phyloP scores from a whole-genome alignment of 2,113 vertebrate species.

The Theropithecus gelada region DNA sequence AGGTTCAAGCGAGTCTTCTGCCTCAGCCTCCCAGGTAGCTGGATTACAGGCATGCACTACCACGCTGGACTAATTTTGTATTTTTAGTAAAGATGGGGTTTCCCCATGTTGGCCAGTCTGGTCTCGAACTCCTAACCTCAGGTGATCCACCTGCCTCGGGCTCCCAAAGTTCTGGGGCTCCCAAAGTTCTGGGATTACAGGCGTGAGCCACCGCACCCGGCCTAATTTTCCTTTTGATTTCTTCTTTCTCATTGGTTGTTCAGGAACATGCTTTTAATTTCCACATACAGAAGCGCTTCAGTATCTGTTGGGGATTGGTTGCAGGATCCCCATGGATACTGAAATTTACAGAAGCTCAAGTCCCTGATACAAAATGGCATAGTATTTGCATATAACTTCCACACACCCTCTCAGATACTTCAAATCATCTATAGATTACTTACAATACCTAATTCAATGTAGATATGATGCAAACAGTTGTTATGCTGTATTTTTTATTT shows the following conservation, averaged over 20 bases:
- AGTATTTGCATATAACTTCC: not conserved
- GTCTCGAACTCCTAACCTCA: too few relatives aligned
- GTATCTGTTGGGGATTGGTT: not conserved
- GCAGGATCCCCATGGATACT: not conserved
- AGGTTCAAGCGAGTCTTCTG: too few relatives aligned
- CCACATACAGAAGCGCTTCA: not conserved
- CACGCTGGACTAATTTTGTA: too few relatives aligned
- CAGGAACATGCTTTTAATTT: not conserved
- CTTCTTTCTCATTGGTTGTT: not conserved
- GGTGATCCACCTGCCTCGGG: too few relatives aligned
- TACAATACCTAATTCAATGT: not conserved
- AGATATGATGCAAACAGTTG: not conserved
- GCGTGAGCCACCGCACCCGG: accelerated
- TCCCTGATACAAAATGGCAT: not conserved
- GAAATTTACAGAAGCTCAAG: not conserved
- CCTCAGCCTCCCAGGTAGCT: too few relatives aligned
- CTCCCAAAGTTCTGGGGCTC: too few relatives aligned
- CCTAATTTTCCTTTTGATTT: not conserved
- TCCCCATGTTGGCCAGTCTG: too few relatives aligned
- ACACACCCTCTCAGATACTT: not conserved
- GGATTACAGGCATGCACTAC: too few relatives aligned
- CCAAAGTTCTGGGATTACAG: too few relatives aligned
- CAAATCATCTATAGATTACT: not conserved
- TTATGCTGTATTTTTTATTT: not conserved
- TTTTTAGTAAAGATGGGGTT: too few relatives aligned